These are phyloP conservation scores for Melipona beecheii DNA, from an alignment of 2,888 invertebrate genomes.

Conservation along the genomic window DNA sequence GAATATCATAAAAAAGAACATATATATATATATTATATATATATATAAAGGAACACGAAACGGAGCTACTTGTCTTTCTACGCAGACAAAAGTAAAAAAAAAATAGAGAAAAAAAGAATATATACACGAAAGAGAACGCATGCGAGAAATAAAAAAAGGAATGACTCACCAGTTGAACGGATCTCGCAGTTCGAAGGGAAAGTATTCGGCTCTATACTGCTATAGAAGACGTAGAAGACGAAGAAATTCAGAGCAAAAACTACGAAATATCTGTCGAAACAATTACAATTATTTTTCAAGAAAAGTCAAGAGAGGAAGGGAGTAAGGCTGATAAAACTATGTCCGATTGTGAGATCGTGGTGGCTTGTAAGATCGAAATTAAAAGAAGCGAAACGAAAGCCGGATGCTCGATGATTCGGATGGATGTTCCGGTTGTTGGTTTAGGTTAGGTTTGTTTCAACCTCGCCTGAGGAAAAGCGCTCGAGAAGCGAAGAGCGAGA, in stretches of 20 bases:
- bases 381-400: conserved; percentile 18
- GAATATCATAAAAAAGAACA: too few species aligned
- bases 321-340: not conserved
- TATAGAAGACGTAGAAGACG: conserved; percentile 32
- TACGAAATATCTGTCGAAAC: conserved; percentile 37
- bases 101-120: not conserved
- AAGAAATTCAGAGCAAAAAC: conserved; percentile 40
- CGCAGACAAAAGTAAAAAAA: not conserved
- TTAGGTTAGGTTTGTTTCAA: too few species aligned
- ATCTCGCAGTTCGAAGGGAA: conserved; percentile 42
- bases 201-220: conserved; percentile 37
- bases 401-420: not conserved
- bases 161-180: conserved; percentile 51
- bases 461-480: too few species aligned
- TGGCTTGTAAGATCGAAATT: conserved; percentile 18
- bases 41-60: not conserved
- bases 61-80: not conserved
- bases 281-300: conserved; percentile 32
- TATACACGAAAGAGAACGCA: conserved; percentile 10
- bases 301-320: not conserved
- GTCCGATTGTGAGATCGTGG: not conserved
- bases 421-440: too few species aligned
- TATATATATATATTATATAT: too few species aligned
- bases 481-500: not conserved
- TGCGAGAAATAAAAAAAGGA: conserved; percentile 45